phyloP scores from a whole-genome alignment of 2,797 vertebrate genomes.

The Bovichtus variegatus region DNA sequence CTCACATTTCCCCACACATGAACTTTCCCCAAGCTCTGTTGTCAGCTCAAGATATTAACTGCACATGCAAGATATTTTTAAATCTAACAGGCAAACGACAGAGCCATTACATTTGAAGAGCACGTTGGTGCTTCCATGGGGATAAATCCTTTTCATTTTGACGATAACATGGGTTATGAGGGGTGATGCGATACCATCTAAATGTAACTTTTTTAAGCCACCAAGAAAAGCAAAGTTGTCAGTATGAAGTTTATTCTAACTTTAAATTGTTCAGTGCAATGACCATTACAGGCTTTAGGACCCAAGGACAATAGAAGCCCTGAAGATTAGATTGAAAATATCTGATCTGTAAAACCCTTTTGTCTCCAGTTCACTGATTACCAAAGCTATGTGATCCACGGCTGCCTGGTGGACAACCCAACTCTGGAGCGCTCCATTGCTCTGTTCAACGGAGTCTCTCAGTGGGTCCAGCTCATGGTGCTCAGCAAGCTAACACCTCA shows the following conservation, averaged over 20 bases:
- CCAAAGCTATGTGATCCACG: constrained; percentile 95
- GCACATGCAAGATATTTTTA: background rate
- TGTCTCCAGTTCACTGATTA: constrained; percentile 93
- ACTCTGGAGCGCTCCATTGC: constrained; percentile 96
- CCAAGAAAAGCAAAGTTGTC: background rate
- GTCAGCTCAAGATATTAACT: background rate
- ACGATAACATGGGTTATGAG: background rate
- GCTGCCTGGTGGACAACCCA: constrained; percentile 94
- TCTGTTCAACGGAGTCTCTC: constrained; percentile 96
- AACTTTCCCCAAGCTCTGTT: no score
- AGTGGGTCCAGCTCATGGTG: constrained; percentile 99
- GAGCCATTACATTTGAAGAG: background rate
- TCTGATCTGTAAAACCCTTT: background rate
- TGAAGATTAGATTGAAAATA: background rate
- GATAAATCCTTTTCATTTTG: background rate
- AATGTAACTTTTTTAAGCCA: background rate
- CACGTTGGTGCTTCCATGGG: background rate
- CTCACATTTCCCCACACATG: background rate
- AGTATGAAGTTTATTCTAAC: background rate
- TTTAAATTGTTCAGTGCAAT: background rate
- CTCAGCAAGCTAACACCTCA: constrained; percentile 96
- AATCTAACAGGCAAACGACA: background rate
- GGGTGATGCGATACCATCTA: no score
- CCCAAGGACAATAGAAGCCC: no score
- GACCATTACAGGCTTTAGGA: background rate